Percentiles rank a stretch among this genome's conserved stretches.
Conservation (phyloP, 2,113 vertebrate genomes). For the Stictonetta naevosa region DNA sequence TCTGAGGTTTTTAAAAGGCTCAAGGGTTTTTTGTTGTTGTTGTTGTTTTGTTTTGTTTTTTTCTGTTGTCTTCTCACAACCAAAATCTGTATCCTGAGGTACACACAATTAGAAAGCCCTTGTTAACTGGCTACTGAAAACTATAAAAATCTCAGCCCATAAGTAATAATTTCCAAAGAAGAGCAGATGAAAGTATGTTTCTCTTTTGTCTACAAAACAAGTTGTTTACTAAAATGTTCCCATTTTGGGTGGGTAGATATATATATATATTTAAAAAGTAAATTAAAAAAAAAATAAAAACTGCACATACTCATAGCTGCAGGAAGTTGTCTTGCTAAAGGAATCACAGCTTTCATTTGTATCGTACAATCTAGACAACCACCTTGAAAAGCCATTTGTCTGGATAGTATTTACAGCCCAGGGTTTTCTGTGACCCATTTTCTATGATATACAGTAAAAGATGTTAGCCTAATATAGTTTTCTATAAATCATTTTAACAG, state of each 20-base stretch:
- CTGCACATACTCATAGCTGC: not conserved
- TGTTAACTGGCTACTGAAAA: conserved; percentile 40
- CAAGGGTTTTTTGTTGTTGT: not conserved
- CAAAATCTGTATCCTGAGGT: not conserved
- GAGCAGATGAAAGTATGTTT: not conserved
- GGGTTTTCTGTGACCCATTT: not conserved
- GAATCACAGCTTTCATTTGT: not conserved
- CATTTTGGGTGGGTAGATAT: not conserved
- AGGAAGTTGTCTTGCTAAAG: not conserved
- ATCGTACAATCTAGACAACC: not conserved
- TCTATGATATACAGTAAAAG: not conserved
- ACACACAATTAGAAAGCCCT: not conserved
- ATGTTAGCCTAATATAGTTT: not conserved
- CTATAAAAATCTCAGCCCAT: not conserved
- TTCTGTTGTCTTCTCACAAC: conserved; percentile 4
- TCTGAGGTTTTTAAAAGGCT: conserved; percentile 29
- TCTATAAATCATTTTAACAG: not conserved
- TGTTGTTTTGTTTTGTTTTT: not conserved
- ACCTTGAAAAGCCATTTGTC: not conserved
- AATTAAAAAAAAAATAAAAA: not conserved
- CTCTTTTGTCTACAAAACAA: not conserved
- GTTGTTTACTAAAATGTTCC: not conserved
- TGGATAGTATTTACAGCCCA: not conserved
- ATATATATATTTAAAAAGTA: too few species aligned
- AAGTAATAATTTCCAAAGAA: not conserved